These are phyloP conservation scores for Tineola bisselliella DNA, from an alignment of 2,888 invertebrate species.

Conservation along the genomic window DNA sequence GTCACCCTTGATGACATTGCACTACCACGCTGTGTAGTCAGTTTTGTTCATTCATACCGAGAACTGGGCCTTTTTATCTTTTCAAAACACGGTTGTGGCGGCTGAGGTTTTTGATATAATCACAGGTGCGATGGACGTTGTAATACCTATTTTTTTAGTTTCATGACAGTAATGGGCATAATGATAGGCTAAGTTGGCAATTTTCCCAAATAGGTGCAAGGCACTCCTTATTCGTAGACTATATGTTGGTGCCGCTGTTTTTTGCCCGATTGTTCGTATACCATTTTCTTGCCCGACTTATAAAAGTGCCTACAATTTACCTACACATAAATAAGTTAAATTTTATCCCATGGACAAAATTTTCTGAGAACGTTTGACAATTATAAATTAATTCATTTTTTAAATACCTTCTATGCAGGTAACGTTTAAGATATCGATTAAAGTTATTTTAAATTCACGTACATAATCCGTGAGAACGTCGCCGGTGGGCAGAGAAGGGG, in stretches of 20 bases:
- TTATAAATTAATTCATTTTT: neutral
- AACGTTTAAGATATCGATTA: neutral
- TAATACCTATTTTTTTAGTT: neutral
- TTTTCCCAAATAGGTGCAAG: constrained; percentile 3
- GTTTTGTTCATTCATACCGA: constrained; percentile 46
- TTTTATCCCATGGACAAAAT: too few relatives aligned
- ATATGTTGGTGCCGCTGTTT: neutral
- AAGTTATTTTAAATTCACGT: neutral
- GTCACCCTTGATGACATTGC: constrained; percentile 20
- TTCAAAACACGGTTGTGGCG: constrained; percentile 26
- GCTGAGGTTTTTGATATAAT: constrained; percentile 7
- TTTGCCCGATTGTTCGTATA: neutral
- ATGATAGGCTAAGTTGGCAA: constrained; percentile 11
- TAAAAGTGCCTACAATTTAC: too few relatives aligned
- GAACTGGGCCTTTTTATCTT: constrained; percentile 25
- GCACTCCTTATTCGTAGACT: constrained; percentile 3
- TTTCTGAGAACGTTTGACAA: too few relatives aligned
- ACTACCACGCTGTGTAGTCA: constrained; percentile 18
- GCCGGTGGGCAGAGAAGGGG: constrained; percentile 30
- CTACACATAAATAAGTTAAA: too few relatives aligned
- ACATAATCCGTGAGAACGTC: constrained; percentile 42
- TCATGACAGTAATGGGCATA: constrained; percentile 3
- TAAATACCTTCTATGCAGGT: neutral
- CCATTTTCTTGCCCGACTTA: neutral
- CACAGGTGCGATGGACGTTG: constrained; percentile 11